These are phyloP conservation scores for Drosophila repleta DNA, from an alignment of 1,140 invertebrate genomes.

Conservation along the genomic window DNA sequence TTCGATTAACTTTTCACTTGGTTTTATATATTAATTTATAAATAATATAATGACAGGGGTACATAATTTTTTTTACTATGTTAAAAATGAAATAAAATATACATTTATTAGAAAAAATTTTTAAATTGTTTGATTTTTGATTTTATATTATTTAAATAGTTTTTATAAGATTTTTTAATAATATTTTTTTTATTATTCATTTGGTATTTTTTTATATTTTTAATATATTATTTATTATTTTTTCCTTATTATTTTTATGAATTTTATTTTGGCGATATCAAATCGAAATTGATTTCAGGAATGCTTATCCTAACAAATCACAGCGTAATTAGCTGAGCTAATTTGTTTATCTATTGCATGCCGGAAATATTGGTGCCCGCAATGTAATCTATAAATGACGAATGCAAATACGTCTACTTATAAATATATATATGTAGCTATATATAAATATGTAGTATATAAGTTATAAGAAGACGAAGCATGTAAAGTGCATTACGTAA, in stretches of 20 bases:
- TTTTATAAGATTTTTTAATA: no score
- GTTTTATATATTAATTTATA: no score
- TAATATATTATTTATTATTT: not conserved
- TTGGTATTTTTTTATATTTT: not conserved
- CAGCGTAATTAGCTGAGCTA: conserved; percentile 51
- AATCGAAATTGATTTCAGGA: conserved; percentile 17
- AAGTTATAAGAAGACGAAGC: no score
- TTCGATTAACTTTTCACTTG: no score
- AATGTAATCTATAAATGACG: conserved; percentile 1
- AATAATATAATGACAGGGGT: no score
- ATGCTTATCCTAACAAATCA: conserved; percentile 36
- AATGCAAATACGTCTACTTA: conserved; percentile 20
- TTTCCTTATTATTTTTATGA: not conserved
- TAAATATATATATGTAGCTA: not conserved
- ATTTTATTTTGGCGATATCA: not conserved
- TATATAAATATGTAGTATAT: not conserved
- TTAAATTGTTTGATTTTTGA: no score
- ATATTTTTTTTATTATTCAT: no score
- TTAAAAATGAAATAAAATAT: no score
- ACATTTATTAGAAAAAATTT: no score
- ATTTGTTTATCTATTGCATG: conserved; percentile 60
- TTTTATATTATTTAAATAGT: no score
- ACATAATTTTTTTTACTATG: no score
- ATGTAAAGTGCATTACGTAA: no score
- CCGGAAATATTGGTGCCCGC: conserved; percentile 20